Evolutionary conservation across 1,140 invertebrate species (phyloP).

Genomic region (Listronotus bonariensis): DNA sequence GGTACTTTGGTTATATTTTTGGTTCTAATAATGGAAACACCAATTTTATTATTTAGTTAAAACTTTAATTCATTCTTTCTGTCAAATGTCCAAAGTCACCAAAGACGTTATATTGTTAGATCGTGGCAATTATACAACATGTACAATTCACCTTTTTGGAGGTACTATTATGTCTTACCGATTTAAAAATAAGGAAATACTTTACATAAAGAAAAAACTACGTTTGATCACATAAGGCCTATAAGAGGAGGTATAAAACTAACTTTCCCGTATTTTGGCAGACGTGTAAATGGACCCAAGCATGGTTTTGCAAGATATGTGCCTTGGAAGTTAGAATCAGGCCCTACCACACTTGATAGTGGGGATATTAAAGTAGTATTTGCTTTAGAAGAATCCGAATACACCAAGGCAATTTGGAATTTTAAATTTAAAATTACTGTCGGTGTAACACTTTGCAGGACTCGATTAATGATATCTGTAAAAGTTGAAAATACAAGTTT

Average conservation of each 20-base stretch:
- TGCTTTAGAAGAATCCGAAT: conserved; percentile 18
- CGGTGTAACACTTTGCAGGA: conserved; percentile 12
- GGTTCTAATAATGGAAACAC: no score
- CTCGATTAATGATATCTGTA: conserved; percentile 15
- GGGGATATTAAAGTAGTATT: conserved; percentile 32
- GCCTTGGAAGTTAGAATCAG: conserved; percentile 34
- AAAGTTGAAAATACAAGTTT: conserved; percentile 29
- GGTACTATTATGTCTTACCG: conserved; percentile 44
- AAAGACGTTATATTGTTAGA: conserved; percentile 29
- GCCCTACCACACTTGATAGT: conserved; percentile 16
- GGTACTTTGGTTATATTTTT: no score
- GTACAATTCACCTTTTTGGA: conserved; percentile 42
- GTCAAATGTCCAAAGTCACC: conserved; percentile 21
- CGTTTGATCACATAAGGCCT: conserved; percentile 19
- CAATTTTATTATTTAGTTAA: no score
- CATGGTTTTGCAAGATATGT: conserved; percentile 41
- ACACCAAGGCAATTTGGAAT: conserved; percentile 40
- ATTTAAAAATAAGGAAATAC: conserved; percentile 41
- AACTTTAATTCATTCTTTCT: no score
- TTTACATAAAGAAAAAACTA: conserved; percentile 37
- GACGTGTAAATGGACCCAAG: conserved; percentile 35
- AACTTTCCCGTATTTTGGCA: conserved; percentile 38
- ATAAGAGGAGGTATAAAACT: conserved; percentile 40
- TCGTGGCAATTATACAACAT: no score
- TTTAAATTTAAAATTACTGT: conserved; percentile 34